phyloP scores from a whole-genome alignment of 2,888 invertebrate species.

The Dioctria linearis region DNA sequence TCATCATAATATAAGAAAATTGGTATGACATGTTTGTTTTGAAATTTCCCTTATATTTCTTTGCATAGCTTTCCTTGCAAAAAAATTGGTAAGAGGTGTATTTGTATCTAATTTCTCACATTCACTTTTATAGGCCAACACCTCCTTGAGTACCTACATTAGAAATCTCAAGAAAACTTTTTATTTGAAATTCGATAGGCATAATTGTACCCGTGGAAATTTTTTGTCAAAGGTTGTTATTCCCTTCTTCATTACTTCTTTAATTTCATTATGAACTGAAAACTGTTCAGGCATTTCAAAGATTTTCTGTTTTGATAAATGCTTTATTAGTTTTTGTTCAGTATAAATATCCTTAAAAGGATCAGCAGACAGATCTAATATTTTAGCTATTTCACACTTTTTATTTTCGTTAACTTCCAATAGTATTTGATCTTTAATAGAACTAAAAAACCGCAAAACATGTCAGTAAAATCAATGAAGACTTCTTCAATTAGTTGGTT shows the following conservation, averaged over 20 bases:
- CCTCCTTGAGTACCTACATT: neutral
- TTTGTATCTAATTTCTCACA: neutral
- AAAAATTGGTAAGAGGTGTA: neutral
- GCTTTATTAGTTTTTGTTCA: too few relatives aligned
- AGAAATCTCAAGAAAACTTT: constrained; percentile 14
- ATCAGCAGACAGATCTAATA: too few relatives aligned
- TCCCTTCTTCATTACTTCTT: neutral
- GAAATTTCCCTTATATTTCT: neutral
- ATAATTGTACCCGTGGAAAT: constrained; percentile 2
- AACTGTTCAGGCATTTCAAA: neutral
- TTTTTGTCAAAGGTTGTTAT: constrained; percentile 1
- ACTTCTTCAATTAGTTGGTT: too few relatives aligned
- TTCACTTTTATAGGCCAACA: neutral
- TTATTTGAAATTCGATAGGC: constrained; percentile 6
- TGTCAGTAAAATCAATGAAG: too few relatives aligned
- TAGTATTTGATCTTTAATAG: too few relatives aligned
- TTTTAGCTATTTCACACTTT: too few relatives aligned
- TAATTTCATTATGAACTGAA: neutral
- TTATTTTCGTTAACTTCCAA: too few relatives aligned
- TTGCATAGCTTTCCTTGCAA: constrained; percentile 9
- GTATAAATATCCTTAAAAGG: too few relatives aligned
- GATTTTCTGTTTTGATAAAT: too few relatives aligned
- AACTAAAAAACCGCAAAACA: too few relatives aligned
- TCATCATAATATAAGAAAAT: constrained; percentile 7
- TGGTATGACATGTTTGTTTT: neutral